Base-by-base conservation (phyloP, 2,113 vertebrate genomes). In the Silurus asotus region DNA sequence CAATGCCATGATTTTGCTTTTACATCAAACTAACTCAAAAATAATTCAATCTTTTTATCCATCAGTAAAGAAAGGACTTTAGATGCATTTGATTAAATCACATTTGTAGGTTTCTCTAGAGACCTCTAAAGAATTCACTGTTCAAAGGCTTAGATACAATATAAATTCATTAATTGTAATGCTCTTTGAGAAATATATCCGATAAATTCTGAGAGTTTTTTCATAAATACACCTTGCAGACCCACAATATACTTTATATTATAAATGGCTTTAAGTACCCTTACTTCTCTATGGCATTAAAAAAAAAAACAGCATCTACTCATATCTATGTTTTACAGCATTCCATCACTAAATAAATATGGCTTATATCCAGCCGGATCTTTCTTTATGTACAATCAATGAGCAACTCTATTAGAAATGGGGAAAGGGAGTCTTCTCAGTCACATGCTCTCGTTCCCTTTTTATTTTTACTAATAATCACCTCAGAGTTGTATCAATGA, bases 361-460 rank as follows among this genome's bases (percentile, higher is more conserved):
- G 62, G 23, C 51, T 55, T 69, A 48, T 28, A 15, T 56, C 37
- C 53, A n/a, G 45, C 11, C 59, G 61, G 53, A 83, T 53, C 48
- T 62, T 56, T 75, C 28, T 20, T 69, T 1, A 61, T n/a, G 58
- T 64, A 45, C 56, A 19, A 49, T 75, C 61, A 69, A 14, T 10
- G 56, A 75, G 72, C 19, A 83, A 45, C 25, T 59, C 2, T 13
- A 61, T 6, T 11, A 62, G 3, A 49, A 81, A 61, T 37, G 55
- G 65, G 65, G 78, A 86, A 56, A 81, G 51, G 55, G 56, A 81
- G 20, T 62, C 25, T 45, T 53, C 64, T 51, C 53, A 15, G 11
- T 65, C 62, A 13, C 53, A 55, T 51, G 86, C 80, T 89, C 64
- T 87, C 83, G 51, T 70, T 85, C 20, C 6, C n/a, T 56, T 58